Conservation (phyloP, 2,113 vertebrate genomes). For the Montifringilla adamsi region DNA sequence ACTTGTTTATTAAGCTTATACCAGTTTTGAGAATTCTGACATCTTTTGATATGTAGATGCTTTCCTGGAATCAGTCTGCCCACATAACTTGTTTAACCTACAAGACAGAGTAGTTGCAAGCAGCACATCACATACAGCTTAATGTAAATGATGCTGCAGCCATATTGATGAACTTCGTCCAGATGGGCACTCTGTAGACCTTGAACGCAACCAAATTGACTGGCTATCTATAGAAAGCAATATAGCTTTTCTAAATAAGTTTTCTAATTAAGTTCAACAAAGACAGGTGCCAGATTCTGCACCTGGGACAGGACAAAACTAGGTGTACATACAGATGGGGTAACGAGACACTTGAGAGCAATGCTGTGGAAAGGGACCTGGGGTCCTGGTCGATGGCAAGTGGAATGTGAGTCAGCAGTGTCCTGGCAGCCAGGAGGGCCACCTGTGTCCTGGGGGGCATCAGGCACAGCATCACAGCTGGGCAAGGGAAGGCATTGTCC, state of each 20-base stretch:
- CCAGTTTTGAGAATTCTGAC: background rate
- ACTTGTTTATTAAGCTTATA: background rate
- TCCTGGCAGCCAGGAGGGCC: background rate
- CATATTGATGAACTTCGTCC: background rate
- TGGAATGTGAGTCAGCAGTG: background rate
- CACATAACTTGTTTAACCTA: background rate
- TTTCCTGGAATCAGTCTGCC: background rate
- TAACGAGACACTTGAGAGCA: accelerated
- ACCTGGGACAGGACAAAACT: background rate
- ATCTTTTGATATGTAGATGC: background rate
- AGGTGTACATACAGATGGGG: background rate
- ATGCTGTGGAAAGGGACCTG: background rate
- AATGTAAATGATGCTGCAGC: background rate
- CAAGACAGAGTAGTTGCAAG: background rate
- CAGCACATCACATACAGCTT: background rate
- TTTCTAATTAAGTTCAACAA: background rate
- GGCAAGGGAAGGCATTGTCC: background rate
- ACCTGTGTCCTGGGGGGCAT: accelerated
- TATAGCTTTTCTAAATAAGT: background rate
- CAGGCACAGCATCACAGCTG: accelerated
- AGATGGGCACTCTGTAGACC: background rate
- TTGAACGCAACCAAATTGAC: background rate
- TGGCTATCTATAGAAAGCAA: background rate
- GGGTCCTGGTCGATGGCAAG: accelerated
- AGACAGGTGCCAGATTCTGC: background rate